phyloP scores from a whole-genome alignment of 2,113 vertebrate genomes.

The Lepus timidus region DNA sequence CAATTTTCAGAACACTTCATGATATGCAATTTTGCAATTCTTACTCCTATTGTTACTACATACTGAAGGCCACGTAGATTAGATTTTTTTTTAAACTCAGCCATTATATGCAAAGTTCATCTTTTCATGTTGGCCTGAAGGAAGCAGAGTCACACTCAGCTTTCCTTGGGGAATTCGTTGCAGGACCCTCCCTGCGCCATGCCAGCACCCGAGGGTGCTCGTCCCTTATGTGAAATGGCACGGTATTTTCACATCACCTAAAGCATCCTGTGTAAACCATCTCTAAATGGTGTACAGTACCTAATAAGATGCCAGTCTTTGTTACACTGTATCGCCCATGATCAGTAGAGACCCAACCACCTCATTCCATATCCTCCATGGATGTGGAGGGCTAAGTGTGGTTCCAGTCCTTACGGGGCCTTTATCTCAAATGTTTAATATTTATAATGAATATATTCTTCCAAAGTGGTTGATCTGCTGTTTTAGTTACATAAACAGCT shows the following conservation, averaged over 20 bases:
- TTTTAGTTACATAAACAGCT: background rate
- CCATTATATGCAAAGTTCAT: background rate
- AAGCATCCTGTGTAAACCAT: no score
- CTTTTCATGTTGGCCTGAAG: background rate
- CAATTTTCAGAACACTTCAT: background rate
- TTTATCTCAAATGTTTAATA: background rate
- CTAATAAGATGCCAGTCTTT: no score
- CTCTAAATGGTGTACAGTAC: background rate
- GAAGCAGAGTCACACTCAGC: background rate
- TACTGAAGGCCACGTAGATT: background rate
- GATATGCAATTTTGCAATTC: background rate
- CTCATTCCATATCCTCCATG: no score
- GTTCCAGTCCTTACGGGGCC: no score
- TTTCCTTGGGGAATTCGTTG: background rate
- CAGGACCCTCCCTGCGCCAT: no score
- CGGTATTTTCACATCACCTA: no score
- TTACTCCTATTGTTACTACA: background rate
- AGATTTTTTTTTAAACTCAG: background rate
- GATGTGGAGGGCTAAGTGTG: no score
- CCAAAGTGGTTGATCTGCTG: background rate
- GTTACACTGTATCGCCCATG: no score
- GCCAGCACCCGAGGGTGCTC: no score
- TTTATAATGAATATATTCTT: background rate
- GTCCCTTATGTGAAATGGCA: no score
- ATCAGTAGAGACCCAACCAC: no score